Percentiles rank a stretch among this genome's conserved stretches.
Evolutionary conservation across 2,113 vertebrate species (phyloP).

Genomic region (Sylvietta virens): DNA sequence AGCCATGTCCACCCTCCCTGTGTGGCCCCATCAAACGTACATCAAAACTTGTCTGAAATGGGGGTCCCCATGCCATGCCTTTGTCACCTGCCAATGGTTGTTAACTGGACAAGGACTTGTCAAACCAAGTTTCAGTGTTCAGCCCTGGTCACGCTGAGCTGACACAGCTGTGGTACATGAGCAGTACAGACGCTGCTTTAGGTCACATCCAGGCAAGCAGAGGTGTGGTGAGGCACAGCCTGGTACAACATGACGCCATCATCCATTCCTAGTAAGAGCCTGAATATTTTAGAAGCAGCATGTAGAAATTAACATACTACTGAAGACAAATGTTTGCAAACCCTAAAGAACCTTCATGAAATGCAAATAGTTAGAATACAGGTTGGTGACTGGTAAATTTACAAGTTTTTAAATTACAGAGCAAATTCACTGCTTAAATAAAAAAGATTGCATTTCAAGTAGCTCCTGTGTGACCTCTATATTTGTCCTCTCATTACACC

Average conservation of each 20-base stretch:
- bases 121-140: not conserved
- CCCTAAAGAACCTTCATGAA: not conserved
- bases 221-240: not conserved
- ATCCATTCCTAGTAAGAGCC: not conserved
- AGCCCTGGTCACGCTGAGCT: not conserved
- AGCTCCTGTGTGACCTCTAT: not conserved
- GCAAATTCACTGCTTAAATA: not conserved
- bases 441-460: not conserved
- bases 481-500: not conserved
- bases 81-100: not conserved
- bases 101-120: not conserved
- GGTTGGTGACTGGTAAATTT: not conserved
- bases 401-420: not conserved
- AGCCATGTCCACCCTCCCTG: fast-evolving
- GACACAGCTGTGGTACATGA: not conserved
- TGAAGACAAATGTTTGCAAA: not conserved
- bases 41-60: not conserved
- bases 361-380: not conserved
- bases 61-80: not conserved
- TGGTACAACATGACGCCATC: not conserved
- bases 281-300: not conserved
- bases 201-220: not conserved
- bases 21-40: not conserved
- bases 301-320: not conserved
- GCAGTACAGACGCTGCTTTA: fast-evolving